These are phyloP conservation scores for Alexandromys fortis DNA, from an alignment of 2,113 vertebrate genomes.

Conservation along the genomic window DNA sequence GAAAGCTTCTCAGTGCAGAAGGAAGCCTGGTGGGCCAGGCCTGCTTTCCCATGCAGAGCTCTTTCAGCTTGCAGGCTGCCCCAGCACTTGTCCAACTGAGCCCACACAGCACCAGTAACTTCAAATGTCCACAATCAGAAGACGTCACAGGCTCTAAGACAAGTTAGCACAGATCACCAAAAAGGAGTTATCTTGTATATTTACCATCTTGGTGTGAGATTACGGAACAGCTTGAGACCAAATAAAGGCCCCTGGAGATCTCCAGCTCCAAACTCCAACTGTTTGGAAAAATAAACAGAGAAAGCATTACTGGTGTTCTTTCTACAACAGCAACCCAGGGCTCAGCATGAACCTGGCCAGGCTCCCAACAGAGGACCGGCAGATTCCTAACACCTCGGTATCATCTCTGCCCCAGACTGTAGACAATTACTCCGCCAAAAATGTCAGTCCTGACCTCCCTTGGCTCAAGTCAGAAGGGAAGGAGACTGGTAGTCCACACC, in stretches of 20 bases:
- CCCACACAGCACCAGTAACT: neutral
- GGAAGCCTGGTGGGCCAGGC: neutral
- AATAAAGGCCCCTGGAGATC: constrained; percentile 95
- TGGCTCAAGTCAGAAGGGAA: neutral
- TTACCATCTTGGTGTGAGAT: constrained; percentile 95
- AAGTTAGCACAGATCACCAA: neutral
- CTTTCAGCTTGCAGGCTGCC: neutral
- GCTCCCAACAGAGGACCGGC: neutral
- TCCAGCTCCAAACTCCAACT: constrained; percentile 97
- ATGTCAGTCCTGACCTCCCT: fast-evolving
- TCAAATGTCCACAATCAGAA: neutral
- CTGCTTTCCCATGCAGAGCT: neutral
- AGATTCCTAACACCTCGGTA: neutral
- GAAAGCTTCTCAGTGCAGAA: neutral
- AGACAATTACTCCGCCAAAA: neutral
- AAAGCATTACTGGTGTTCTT: constrained; percentile 27
- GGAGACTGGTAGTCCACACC: neutral
- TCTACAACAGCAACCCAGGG: neutral
- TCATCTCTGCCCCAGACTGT: neutral
- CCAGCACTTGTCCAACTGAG: neutral
- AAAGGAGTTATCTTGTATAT: constrained; percentile 53
- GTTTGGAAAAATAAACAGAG: constrained; percentile 66
- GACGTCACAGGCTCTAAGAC: neutral
- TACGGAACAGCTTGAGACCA: constrained; percentile 96
- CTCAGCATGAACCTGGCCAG: neutral